Evolutionary conservation across 2,113 vertebrate species (phyloP).

Genomic region (Parotia lawesii): DNA sequence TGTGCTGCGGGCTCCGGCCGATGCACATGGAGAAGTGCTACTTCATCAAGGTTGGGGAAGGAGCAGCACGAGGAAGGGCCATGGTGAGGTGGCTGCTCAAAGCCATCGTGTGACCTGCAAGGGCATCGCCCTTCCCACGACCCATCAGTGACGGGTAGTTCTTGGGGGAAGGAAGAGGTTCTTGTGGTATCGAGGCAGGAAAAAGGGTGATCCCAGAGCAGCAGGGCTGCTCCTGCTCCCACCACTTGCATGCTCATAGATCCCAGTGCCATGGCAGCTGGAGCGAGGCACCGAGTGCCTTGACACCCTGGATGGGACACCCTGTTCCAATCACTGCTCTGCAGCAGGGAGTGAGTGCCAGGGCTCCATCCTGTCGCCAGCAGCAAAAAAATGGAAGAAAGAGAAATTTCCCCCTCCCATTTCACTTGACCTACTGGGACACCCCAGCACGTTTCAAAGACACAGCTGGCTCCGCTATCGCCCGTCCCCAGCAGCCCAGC

Average conservation of each 20-base stretch:
- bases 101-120: fast-evolving
- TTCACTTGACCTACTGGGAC: background rate
- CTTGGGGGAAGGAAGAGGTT: background rate
- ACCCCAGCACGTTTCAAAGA: background rate
- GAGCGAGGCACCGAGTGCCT: fast-evolving
- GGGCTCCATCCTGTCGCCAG: background rate
- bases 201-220: background rate
- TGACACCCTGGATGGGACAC: background rate
- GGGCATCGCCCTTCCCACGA: fast-evolving
- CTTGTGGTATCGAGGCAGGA: background rate
- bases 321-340: background rate
- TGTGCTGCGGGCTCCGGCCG: background rate
- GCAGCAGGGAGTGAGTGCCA: background rate
- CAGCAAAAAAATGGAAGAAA: background rate
- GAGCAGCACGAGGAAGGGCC: background rate
- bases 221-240: background rate
- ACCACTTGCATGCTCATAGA: background rate
- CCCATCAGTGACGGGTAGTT: fast-evolving
- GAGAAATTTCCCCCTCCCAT: background rate
- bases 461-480: background rate
- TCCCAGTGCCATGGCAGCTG: background rate
- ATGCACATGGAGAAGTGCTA: fast-evolving
- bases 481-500: background rate
- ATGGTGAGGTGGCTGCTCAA: fast-evolving
- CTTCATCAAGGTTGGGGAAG: background rate